phyloP scores from a whole-genome alignment of 2,797 vertebrate genomes.

The Eidolon dupreanum region DNA sequence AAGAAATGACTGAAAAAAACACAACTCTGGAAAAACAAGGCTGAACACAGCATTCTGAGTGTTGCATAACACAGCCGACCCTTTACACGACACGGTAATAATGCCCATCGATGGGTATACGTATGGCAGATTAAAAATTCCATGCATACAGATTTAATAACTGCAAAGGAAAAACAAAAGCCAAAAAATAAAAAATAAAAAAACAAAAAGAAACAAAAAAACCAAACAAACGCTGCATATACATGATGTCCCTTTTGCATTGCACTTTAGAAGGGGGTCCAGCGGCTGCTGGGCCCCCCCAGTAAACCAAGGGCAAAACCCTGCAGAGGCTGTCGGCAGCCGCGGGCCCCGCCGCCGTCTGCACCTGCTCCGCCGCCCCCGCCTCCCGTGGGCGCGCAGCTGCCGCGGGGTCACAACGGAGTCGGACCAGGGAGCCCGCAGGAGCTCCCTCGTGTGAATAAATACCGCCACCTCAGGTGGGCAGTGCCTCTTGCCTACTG shows the following conservation, averaged over 20 bases:
- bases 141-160: constrained; percentile 94
- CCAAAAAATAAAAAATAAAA: constrained; percentile 58
- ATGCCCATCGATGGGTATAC: constrained; percentile 95
- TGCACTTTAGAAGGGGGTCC: constrained; percentile 87
- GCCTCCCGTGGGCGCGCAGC: constrained; percentile 70
- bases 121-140: constrained; percentile 90
- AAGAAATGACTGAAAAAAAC: constrained; percentile 84
- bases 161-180: constrained; percentile 86
- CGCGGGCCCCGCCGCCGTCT: constrained; percentile 52
- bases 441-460: constrained; percentile 51
- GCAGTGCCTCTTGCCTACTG: constrained; percentile 79
- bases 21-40: constrained; percentile 86
- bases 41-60: constrained; percentile 87
- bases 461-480: constrained; percentile 80
- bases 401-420: constrained; percentile 73
- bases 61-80: constrained; percentile 90
- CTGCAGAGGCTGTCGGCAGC: constrained; percentile 25
- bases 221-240: constrained; percentile 86
- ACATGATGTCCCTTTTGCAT: constrained; percentile 93
- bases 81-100: constrained; percentile 92
- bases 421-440: constrained; percentile 70
- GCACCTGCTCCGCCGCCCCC: constrained; percentile 73
- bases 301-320: constrained; percentile 77
- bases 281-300: constrained; percentile 72
- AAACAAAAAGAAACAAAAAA: constrained; percentile 76